Base-by-base conservation (phyloP, 2,888 invertebrate genomes). In the Noctua comes region DNA sequence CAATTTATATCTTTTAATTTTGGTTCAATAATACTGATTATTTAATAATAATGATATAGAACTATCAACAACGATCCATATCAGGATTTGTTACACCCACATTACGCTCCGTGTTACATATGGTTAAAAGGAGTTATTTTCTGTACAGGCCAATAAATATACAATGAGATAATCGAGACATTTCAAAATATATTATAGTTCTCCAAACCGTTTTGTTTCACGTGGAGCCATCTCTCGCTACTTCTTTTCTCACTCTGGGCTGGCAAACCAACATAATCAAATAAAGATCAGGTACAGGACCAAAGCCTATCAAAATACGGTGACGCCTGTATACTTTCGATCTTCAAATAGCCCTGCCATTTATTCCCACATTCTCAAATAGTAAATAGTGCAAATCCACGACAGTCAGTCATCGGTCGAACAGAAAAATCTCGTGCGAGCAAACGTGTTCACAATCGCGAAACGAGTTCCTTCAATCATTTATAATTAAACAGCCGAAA, bases 381-480 rank as follows among this genome's bases (percentile, higher is more conserved):
- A 10, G 31, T 21, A 4, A 62, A 64, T 36, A 64, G 21, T 8
- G 5, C 36, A 36, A 21, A 21, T 21, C 21, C 21, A 36, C 62
- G 62, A 62, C 10, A 51, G 51, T 51, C 8, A 3, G 51, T 24
- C 21, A 51, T 51, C 24, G 11, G 64, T 0, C 64, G n/a, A 36
- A n/a, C 43, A 36, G n/a, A 27, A 27, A 54, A 46, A 46, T 0
- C 18, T 4, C 24, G 66, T 73, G 51, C 27, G 0, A 1, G 2
- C 11, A 68, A 73, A 79, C 80, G 66, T 79, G 79, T 36, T 27
- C 7, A 51, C 13, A 65, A 71, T 73, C 51, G 10, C 36, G 5
- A 73, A 79, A 73, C 79, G 18, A 51, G 79, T 80, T 80, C 24
- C 31, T 51, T 3, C 24, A 27, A 36, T 54, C 51, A 62, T 46